Evolutionary conservation across 2,113 vertebrate genomes (phyloP), one percentile per base, ranked within the genome.

Genomic region (Osmerus mordax): DNA sequence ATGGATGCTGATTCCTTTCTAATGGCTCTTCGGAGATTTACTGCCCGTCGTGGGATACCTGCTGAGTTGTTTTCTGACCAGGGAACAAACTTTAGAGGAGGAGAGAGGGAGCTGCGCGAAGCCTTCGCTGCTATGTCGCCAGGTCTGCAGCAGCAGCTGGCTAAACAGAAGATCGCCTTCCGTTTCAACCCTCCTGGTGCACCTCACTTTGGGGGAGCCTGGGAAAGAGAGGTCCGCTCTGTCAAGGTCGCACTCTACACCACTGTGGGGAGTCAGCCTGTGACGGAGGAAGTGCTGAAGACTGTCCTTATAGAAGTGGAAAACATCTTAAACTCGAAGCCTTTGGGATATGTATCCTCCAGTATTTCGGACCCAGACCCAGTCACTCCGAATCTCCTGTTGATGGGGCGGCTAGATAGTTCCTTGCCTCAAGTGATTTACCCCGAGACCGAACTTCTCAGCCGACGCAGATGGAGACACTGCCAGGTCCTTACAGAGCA

Each of bases 281-380:
- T n/a, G n/a, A n/a, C n/a, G n/a, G n/a, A n/a, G n/a, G n/a, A n/a
- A n/a, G n/a, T n/a, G n/a, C n/a, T n/a, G n/a, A n/a, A n/a, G n/a
- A n/a, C n/a, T n/a, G n/a, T n/a, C n/a, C n/a, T n/a, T n/a, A n/a
- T n/a, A n/a, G n/a, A n/a, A n/a, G n/a, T n/a, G n/a, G n/a, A n/a
- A n/a, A n/a, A n/a, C n/a, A n/a, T n/a, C n/a, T 8, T 73, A 11
- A 73, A 73, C 36, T 73, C 71, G 1, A 73, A 67, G 65, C 41
- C 21, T n/a, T 13, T 61, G 65, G 65, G 55, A 14, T 67, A 58
- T 51, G 72, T 73, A 8, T 64, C 60, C 64, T 9, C 51, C 58
- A 12, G 47, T 2, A 28, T 28, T 28, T 28, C 25, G 2, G 25
- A 28, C 25, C 25, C 25, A 28, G 25, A 28, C 2, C 25, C 25